Base-by-base conservation (phyloP, 2,888 invertebrate species). In the Drosophila prostipennis region DNA sequence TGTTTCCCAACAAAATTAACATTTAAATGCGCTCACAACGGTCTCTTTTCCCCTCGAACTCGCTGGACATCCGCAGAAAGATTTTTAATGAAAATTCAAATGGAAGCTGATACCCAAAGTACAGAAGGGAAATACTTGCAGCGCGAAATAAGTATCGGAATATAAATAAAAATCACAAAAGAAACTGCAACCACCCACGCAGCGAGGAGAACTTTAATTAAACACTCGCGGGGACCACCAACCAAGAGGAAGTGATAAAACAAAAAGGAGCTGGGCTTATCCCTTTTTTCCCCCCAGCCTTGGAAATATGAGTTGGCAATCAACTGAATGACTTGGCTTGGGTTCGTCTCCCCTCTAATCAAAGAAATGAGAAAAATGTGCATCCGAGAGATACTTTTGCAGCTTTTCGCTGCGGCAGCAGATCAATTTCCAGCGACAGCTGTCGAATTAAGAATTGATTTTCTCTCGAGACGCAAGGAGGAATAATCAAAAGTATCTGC, bases 351-450 rank as follows among this genome's bases (percentile, higher is more conserved):
- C 29, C 29, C 54, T 49, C 49, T 32, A 59, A 43, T 68, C 59
- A 69, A 32, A 46, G 57, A 23, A 42, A 29, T 29, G 29, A 46
- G 57, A 32, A 48, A 29, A 7, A 7, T 49, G 16, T 37, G 65
- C 32, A 45, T 43, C 46, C 55, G 37, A 10, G 6, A 74, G 77
- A 79, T 81, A 73, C 81, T 63, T 75, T 77, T 69, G 67, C 69
- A 65, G 61, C 57, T 68, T 73, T 49, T 55, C 45, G 51, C 76
- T 69, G 63, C 52, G 65, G 26, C 59, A 64, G 55, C 59, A 40
- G 51, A 85, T 82, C 82, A 77, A 83, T 83, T 83, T 83, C 74
- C 67, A 75, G 64, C 77, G 77, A 80, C 84, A 84, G 81, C 42
- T 70, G 61, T 60, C 37, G 64, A 51, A 61, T 49, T 40, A 49